Conservation (phyloP, 2,797 vertebrate species). For the Notolepis coatsorum region DNA sequence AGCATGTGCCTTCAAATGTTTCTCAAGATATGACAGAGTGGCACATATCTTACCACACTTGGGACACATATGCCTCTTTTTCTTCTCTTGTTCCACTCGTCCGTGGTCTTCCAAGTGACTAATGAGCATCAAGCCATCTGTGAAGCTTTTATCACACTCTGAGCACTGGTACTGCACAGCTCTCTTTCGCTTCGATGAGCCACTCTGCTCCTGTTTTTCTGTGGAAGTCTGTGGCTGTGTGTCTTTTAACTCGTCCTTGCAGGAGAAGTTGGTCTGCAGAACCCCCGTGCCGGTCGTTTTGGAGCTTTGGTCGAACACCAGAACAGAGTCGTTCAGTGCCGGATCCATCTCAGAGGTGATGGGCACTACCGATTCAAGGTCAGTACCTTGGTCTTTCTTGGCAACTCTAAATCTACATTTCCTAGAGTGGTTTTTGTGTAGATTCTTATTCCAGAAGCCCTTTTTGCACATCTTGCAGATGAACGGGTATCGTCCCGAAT, state of each 20-base stretch:
- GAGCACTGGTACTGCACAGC: conserved; percentile 83
- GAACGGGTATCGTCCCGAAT: conserved; percentile 54
- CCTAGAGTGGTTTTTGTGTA: conserved; percentile 71
- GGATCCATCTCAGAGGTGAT: conserved; percentile 68
- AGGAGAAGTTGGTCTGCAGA: conserved; percentile 72
- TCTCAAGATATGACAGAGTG: conserved; percentile 63
- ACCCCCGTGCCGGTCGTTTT: conserved; percentile 65
- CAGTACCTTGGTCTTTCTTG: conserved; percentile 2
- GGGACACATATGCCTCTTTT: conserved; percentile 60
- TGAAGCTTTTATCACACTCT: conserved; percentile 83
- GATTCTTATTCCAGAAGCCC: conserved; percentile 78
- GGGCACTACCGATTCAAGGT: conserved; percentile 29
- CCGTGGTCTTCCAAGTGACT: conserved; percentile 86
- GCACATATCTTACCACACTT: conserved; percentile 69
- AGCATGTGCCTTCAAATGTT: conserved; percentile 74
- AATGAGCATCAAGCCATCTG: conserved; percentile 84
- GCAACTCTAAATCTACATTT: conserved; percentile 67
- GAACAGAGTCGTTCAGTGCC: conserved; percentile 60
- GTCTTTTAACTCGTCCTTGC: conserved; percentile 63
- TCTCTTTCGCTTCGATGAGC: conserved; percentile 47
- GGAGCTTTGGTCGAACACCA: conserved; percentile 66
- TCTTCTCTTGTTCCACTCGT: conserved; percentile 75
- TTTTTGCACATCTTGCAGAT: conserved; percentile 73
- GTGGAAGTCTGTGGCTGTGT: conserved; percentile 23
- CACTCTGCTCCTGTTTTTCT: conserved; percentile 25